phyloP scores from a whole-genome alignment of 2,888 invertebrate genomes.

The Hemistola chrysoprasaria region DNA sequence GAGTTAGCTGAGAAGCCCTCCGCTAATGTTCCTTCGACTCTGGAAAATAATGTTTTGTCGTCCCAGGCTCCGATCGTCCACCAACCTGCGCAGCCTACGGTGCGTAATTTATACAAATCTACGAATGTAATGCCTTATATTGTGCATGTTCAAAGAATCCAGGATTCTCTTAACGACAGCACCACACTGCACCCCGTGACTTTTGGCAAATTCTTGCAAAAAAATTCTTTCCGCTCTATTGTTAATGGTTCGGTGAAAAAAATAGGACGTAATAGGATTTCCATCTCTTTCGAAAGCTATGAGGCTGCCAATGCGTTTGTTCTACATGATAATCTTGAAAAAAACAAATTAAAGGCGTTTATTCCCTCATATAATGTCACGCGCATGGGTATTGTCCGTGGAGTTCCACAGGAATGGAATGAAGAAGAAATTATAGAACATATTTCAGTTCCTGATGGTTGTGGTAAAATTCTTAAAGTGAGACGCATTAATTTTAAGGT shows the following conservation, averaged over 20 bases:
- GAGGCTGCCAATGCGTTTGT: background rate
- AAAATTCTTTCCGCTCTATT: background rate
- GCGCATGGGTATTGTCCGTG: background rate
- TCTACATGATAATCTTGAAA: background rate
- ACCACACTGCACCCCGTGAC: constrained; percentile 2
- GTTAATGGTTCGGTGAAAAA: background rate
- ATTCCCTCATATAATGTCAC: background rate
- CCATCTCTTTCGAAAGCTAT: background rate
- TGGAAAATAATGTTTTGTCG: too few species aligned
- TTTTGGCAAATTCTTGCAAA: constrained; percentile 4
- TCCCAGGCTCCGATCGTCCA: too few species aligned
- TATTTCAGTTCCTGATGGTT: background rate
- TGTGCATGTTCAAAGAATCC: background rate
- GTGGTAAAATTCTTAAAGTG: constrained; percentile 6
- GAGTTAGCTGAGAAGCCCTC: too few species aligned
- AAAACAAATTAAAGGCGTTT: background rate
- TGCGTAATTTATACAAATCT: too few species aligned
- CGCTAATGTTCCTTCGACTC: too few species aligned
- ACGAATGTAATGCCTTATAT: background rate
- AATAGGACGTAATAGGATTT: background rate
- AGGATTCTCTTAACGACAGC: background rate
- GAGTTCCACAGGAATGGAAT: constrained; percentile 1
- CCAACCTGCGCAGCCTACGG: too few species aligned
- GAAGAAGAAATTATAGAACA: constrained; percentile 2
- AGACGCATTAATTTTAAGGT: constrained; percentile 3